Evolutionary conservation across 1,140 invertebrate species (phyloP), one percentile per base, ranked within the genome.

Genomic region (Stegodyphus mimosarum): DNA sequence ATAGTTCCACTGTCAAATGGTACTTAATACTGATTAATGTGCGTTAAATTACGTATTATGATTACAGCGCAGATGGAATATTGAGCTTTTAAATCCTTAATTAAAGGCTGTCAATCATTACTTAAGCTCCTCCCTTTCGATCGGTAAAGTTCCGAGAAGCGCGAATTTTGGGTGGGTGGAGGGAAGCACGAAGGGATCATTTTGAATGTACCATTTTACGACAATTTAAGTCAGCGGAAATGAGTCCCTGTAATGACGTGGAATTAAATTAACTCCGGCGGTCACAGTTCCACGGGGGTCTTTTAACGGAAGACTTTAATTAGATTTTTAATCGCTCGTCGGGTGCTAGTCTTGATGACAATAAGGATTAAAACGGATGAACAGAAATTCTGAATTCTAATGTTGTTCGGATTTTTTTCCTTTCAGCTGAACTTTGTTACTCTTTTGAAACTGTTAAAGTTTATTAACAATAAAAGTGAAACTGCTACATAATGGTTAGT

Each of bases 221-320:
- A 79, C 77, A 79, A 48, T 60, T 79, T 70, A 79, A 79, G 50
- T 79, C 77, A 15, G 50, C 63, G 74, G 63, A 77, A 79, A 70
- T 50, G 77, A 79, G 33, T 15, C 67, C 73, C 48, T 79, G 77
- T 79, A 79, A 79, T 79, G 77, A 53, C 52, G 48, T 17, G 77
- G 77, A 79, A 79, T 79, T 33, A 79, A 79, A 79, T 79, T 79
- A 79, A 79, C 66, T 79, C 49, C 33, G 66, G 6, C 51, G 67
- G 67, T 70, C 50, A 49, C 50, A 70, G 17, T 79, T 55, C 33
- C 33, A 33, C 33, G 33, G 18, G 63, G 67, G 51, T 79, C 67
- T 51, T 77, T 77, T 10, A 67, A 0, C 49, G 63, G 49, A 17
- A 69, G 70, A 49, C 11, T 79, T 70, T 79, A 79, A 79, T 79